Evolutionary conservation across 2,797 vertebrate genomes (phyloP).

Genomic region (Molothrus ater): DNA sequence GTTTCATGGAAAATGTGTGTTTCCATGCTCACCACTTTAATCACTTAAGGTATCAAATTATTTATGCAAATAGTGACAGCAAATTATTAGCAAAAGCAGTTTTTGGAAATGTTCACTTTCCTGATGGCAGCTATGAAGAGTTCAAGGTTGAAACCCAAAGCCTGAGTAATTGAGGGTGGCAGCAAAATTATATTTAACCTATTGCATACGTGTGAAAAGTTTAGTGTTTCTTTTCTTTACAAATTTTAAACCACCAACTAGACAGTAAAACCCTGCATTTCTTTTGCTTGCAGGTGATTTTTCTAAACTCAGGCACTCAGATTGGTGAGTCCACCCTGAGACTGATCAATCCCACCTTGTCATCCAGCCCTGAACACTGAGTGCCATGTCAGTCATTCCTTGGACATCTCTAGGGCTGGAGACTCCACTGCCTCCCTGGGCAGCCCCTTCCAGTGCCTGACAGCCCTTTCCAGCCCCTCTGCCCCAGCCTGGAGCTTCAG

Average conservation of each 20-base stretch:
- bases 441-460: neutral
- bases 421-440: neutral
- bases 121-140: neutral
- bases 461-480: neutral
- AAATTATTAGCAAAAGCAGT: neutral
- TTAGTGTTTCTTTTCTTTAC: neutral
- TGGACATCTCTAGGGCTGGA: neutral
- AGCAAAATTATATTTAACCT: neutral
- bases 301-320: neutral
- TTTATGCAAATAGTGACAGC: neutral
- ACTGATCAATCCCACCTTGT: neutral
- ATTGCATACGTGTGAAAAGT: neutral
- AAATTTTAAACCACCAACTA: neutral
- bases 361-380: neutral
- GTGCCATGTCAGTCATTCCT: accelerated
- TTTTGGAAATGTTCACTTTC: neutral
- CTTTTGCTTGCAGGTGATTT: neutral
- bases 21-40: neutral
- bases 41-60: neutral
- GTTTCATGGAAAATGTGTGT: neutral
- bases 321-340: accelerated
- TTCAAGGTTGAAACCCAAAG: neutral
- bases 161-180: neutral
- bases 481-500: neutral
- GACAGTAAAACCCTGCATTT: neutral